Evolutionary conservation across 2,797 vertebrate species (phyloP), one percentile per base, ranked within the genome.

Genomic region (Sternarchorhynchus goeldii): DNA sequence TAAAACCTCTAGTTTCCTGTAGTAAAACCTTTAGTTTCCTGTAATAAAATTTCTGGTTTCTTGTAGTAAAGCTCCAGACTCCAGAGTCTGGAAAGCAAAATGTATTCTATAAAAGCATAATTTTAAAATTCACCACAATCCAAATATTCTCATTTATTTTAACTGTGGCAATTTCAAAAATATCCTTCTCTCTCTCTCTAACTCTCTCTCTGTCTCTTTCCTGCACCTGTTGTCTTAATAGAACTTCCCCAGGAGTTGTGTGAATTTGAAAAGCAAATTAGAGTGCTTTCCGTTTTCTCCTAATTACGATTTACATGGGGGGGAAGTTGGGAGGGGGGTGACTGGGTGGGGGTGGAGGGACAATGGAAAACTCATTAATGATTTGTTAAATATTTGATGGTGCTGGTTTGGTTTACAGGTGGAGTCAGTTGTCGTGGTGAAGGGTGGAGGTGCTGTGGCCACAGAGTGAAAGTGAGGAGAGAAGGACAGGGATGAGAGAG

Each of bases 331-430:
- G 21, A 67, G 59, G 45, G 45, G 34, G 72, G 72, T 63, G 58
- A 50, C 66, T 58, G 45, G 41, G 29, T 80, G 79, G 67, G 66
- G 78, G 76, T 84, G 63, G 45, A 45, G 6, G 41, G 45, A 67
- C 56, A 83, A 92, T 92, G 93, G 93, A 94, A 94, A 94, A 94
- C 90, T 93, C 91, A 93, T 93, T 93, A 93, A 92, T 89, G 86
- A 82, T 67, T 59, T 56, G 77, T 91, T 94, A 85, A 93, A 94
- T 93, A 92, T 93, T 94, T 87, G 76, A 94, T 87, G 62, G 31
- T 36, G 6, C 31, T 85, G 91, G 91, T 90, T 93, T 90, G 84
- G 91, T 90, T 94, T 94, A 93, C 93, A 91, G 91, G 89, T 89
- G 90, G 79, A 56, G 83, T 84, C 74, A 77, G 84, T 74, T 83